Evolutionary conservation across 2,888 invertebrate genomes (phyloP).

Genomic region (Habroteleia sp.): DNA sequence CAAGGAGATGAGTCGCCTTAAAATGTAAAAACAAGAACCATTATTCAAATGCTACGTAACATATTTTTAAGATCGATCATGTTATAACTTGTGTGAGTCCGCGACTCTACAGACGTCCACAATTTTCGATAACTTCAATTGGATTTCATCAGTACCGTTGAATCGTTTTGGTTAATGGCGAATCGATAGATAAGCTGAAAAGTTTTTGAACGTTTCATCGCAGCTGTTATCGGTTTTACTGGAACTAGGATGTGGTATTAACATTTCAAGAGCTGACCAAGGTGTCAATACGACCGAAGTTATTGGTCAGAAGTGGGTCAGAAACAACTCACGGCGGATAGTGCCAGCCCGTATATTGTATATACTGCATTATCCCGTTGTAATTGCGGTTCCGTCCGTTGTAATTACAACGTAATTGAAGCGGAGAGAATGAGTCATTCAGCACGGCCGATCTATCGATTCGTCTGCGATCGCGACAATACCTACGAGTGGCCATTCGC

Average conservation of each 20-base stretch:
- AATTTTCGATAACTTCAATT: no score
- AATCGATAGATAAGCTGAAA: no score
- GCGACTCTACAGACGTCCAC: no score
- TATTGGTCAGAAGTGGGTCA: constrained; percentile 38
- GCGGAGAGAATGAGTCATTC: constrained; percentile 48
- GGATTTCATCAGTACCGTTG: no score
- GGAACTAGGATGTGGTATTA: not conserved
- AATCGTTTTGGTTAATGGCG: no score
- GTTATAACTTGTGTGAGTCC: no score
- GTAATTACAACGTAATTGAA: constrained; percentile 55
- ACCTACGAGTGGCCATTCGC: constrained; percentile 28
- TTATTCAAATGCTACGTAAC: no score
- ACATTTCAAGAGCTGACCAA: constrained; percentile 6
- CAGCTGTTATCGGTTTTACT: no score
- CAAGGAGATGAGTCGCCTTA: no score
- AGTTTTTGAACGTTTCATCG: no score
- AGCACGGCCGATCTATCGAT: constrained; percentile 49
- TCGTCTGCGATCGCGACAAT: constrained; percentile 58
- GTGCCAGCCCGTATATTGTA: constrained; percentile 30
- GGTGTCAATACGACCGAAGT: constrained; percentile 32
- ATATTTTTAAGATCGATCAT: no score
- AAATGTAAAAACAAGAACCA: no score
- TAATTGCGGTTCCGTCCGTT: constrained; percentile 43
- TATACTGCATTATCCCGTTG: constrained; percentile 35
- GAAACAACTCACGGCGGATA: constrained; percentile 32